Evolutionary conservation across 2,888 invertebrate species (phyloP), one percentile per base, ranked within the genome.

Genomic region (Chironomus tentans): DNA sequence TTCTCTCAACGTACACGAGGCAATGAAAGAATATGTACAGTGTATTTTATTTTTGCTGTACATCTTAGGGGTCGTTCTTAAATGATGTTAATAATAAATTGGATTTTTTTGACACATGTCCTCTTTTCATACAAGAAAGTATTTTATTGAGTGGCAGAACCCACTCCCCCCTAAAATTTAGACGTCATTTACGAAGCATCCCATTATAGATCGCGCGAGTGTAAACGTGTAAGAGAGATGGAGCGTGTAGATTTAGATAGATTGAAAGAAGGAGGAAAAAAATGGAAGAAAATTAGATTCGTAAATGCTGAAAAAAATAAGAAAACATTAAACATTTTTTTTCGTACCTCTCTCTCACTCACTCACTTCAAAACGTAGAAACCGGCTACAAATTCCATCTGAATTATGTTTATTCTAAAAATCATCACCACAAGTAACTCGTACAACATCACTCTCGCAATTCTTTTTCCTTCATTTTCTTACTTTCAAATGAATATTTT

Each of bases 401-500:
- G 24, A 50, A 50, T 62, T 72, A 62, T 72, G 72, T 72, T 72
- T 72, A 72, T 72, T 72, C 72, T 62, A 72, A 72, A 72, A 72
- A 72, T 72, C 72, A 72, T 72, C 72, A 72, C 65, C 72, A 72
- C 62, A 72, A 62, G 72, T 72, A 72, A 72, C 65, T 12, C 65
- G 21, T 65, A 65, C 62, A 18, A 21, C 18, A 62, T 21, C 62
- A 18, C 22, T 50, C 18, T 18, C 56, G 18, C 56, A 56, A 15
- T 56, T 56, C 18, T 56, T n/a, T 13, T 15, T 13, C n/a, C n/a
- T 50, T 38, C 38, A n/a, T 10, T 38, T 38, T 38, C 38, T 38
- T 38, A 38, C 38, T 38, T 38, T 38, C 38, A 28, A 28, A 28
- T 38, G 38, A 38, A 38, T 38, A 10, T 38, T 38, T 38, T 38